phyloP scores from a whole-genome alignment of 2,113 vertebrate genomes.

The Larimichthys crocea region DNA sequence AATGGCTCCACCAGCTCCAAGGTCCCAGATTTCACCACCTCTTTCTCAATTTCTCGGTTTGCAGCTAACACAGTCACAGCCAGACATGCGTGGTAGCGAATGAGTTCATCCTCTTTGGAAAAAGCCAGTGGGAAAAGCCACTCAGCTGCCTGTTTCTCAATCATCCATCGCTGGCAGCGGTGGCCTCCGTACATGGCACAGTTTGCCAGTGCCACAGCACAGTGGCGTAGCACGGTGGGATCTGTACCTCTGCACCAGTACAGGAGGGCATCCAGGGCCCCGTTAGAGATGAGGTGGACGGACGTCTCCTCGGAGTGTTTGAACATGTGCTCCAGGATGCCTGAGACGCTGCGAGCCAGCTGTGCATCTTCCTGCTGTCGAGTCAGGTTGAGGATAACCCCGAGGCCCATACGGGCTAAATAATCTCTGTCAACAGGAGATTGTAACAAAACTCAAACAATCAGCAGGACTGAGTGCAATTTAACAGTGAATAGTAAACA shows the following conservation, averaged over 20 bases:
- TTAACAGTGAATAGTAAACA: not conserved
- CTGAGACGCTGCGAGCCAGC: conserved; percentile 89
- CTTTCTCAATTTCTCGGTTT: conserved; percentile 94
- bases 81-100: conserved; percentile 94
- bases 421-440: conserved; percentile 86
- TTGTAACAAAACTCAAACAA: not conserved
- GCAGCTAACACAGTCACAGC: conserved; percentile 92
- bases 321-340: conserved; percentile 99
- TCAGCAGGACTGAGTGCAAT: not conserved
- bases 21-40: conserved; percentile 96
- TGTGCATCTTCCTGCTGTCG: conserved; percentile 90
- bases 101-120: conserved; percentile 92
- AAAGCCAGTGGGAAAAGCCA: conserved; percentile 98
- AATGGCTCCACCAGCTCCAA: conserved; percentile 97
- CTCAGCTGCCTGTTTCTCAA: conserved; percentile 92
- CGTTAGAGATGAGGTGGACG: conserved; percentile 89
- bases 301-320: conserved; percentile 98
- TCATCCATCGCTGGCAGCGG: conserved; percentile 93
- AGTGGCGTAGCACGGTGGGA: conserved; percentile 90
- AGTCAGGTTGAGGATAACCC: conserved; percentile 92
- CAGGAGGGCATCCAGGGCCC: conserved; percentile 92
- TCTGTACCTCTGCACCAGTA: conserved; percentile 97
- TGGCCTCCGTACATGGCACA: conserved; percentile 96
- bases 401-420: conserved; percentile 92
- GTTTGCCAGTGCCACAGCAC: conserved; percentile 94